These are phyloP conservation scores for Crossocerus cetratus DNA, from an alignment of 2,888 invertebrate species.

Conservation along the genomic window DNA sequence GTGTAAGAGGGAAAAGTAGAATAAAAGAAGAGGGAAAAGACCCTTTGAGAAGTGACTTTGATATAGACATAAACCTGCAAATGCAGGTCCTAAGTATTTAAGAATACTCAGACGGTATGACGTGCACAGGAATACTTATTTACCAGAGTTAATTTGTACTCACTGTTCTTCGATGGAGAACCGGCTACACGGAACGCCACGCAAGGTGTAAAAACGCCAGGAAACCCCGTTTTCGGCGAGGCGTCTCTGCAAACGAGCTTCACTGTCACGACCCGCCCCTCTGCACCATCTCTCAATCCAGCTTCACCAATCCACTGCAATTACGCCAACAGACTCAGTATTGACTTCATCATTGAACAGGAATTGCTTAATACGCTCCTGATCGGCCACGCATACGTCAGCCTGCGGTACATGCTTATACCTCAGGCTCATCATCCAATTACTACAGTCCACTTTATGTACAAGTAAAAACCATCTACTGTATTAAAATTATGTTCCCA, in stretches of 20 bases:
- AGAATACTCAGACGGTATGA: not conserved
- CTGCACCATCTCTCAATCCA: conserved; percentile 86
- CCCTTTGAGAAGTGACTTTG: too few species aligned
- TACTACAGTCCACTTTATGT: too few species aligned
- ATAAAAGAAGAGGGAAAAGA: not conserved
- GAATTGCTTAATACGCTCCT: too few species aligned
- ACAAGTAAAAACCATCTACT: too few species aligned
- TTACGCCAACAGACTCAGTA: not conserved
- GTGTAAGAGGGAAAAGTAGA: not conserved
- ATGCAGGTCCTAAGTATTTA: not conserved
- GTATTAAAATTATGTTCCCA: too few species aligned
- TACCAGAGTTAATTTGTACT: conserved; percentile 65
- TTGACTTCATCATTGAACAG: not conserved
- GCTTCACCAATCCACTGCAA: conserved; percentile 90
- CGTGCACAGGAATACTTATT: not conserved
- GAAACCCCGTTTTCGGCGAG: conserved; percentile 76
- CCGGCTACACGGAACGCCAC: conserved; percentile 92
- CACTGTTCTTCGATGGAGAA: conserved; percentile 85
- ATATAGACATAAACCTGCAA: not conserved
- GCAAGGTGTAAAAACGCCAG: conserved; percentile 87
- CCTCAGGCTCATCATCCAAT: too few species aligned
- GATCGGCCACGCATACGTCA: too few species aligned
- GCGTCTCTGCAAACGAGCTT: conserved; percentile 88
- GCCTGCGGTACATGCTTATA: too few species aligned
- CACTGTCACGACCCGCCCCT: conserved; percentile 89